phyloP scores from a whole-genome alignment of 2,113 vertebrate genomes.

The Pachypanchax playfairii region DNA sequence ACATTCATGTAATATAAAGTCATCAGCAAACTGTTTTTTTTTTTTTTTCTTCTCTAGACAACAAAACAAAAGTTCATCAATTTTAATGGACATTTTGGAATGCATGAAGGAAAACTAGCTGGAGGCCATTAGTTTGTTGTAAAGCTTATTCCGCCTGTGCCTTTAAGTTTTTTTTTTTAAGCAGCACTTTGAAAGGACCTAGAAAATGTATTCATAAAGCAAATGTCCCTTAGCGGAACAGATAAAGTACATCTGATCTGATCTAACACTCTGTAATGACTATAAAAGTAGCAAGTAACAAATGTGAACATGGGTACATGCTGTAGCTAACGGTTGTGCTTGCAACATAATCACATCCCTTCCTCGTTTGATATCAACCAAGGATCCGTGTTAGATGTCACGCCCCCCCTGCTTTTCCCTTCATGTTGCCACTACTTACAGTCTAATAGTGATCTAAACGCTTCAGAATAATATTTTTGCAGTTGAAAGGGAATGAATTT shows the following conservation, averaged over 20 bases:
- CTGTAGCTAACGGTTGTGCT: neutral
- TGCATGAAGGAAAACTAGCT: neutral
- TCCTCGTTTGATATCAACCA: neutral
- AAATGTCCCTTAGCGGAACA: neutral
- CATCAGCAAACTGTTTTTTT: neutral
- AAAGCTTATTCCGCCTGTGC: neutral
- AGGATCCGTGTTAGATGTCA: neutral
- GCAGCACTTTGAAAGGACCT: neutral
- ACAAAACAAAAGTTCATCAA: neutral
- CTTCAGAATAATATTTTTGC: neutral
- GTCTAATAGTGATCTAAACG: neutral
- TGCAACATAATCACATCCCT: neutral
- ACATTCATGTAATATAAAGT: neutral
- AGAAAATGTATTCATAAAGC: constrained; percentile 5
- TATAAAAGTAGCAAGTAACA: neutral
- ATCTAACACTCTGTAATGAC: constrained; percentile 3
- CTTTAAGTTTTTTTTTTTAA: constrained; percentile 11
- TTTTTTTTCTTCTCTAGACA: no score
- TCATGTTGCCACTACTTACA: neutral
- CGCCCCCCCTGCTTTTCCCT: neutral
- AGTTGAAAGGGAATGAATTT: neutral
- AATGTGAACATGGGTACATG: neutral
- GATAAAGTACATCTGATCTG: neutral
- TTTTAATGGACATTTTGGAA: neutral
- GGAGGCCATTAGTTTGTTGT: neutral